Conservation (phyloP, 1,140 invertebrate genomes). For the Parasteatoda tepidariorum region DNA sequence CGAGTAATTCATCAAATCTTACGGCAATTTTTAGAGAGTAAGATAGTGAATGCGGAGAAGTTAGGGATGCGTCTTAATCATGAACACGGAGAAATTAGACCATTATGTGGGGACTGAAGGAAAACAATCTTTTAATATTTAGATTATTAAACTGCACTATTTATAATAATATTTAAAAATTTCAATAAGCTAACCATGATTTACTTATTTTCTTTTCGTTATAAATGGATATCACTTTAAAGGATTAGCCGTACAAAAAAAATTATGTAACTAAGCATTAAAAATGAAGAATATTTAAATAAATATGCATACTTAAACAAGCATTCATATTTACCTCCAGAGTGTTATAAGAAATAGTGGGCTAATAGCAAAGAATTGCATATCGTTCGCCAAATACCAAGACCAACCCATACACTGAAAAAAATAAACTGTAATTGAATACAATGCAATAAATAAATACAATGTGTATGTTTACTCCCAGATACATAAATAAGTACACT, state of each 20-base stretch:
- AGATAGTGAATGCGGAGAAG: too few relatives aligned
- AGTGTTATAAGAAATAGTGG: neutral
- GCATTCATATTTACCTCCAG: neutral
- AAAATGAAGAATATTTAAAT: neutral
- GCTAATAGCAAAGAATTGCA: neutral
- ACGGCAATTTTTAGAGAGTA: too few relatives aligned
- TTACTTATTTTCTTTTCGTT: neutral
- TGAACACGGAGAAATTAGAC: too few relatives aligned
- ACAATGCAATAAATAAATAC: neutral
- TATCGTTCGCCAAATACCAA: conserved; percentile 15
- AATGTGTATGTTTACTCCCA: neutral
- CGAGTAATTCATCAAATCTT: too few relatives aligned
- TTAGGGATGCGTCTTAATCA: too few relatives aligned
- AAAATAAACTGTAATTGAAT: neutral
- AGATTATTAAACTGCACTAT: too few relatives aligned
- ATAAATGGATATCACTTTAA: neutral
- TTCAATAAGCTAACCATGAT: too few relatives aligned
- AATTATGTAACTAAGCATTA: neutral
- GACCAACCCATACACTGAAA: conserved; percentile 11
- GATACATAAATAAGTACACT: neutral
- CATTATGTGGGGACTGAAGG: too few relatives aligned
- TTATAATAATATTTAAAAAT: neutral
- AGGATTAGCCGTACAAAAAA: neutral
- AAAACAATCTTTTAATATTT: too few relatives aligned
- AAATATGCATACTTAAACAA: neutral